phyloP scores from a whole-genome alignment of 1,140 invertebrate genomes.

The Drosophila murphyi region DNA sequence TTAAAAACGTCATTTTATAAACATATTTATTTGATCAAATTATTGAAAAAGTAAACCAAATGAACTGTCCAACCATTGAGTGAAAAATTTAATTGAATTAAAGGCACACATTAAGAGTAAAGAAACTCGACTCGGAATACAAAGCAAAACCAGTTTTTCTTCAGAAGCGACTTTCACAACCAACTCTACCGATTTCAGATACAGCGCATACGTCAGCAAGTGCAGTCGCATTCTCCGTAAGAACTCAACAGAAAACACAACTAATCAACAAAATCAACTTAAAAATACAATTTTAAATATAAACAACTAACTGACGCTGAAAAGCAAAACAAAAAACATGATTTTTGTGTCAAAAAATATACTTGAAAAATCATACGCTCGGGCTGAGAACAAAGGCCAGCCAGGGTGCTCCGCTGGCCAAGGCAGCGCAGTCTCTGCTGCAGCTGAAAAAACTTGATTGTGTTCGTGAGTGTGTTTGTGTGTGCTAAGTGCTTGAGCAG shows the following conservation, averaged over 20 bases:
- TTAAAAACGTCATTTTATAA: not conserved
- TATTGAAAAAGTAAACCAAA: not conserved
- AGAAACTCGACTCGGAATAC: not conserved
- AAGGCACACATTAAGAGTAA: not conserved
- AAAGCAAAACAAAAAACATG: slow-evolving; percentile 17
- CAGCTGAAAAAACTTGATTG: slow-evolving; percentile 57
- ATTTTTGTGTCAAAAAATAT: slow-evolving; percentile 3
- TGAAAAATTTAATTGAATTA: not conserved
- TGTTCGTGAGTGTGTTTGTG: slow-evolving; percentile 24
- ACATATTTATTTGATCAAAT: slow-evolving; percentile 1
- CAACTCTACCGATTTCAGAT: slow-evolving; percentile 16
- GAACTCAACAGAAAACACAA: not conserved
- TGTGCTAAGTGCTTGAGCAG: slow-evolving; percentile 27
- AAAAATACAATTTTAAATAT: not conserved
- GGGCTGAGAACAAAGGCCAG: slow-evolving; percentile 44
- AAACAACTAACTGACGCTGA: not conserved
- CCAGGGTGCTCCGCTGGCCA: slow-evolving; percentile 65
- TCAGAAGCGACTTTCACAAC: slow-evolving; percentile 29
- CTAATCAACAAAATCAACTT: not conserved
- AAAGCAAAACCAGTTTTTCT: slow-evolving; percentile 43
- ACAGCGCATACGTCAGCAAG: slow-evolving; percentile 45
- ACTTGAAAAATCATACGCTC: slow-evolving; percentile 32
- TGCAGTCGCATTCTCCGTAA: slow-evolving; percentile 21
- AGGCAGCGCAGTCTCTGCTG: slow-evolving; percentile 44
- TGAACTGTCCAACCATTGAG: not conserved